phyloP scores from a whole-genome alignment of 2,888 invertebrate genomes.

The Sarcophaga carnaria region DNA sequence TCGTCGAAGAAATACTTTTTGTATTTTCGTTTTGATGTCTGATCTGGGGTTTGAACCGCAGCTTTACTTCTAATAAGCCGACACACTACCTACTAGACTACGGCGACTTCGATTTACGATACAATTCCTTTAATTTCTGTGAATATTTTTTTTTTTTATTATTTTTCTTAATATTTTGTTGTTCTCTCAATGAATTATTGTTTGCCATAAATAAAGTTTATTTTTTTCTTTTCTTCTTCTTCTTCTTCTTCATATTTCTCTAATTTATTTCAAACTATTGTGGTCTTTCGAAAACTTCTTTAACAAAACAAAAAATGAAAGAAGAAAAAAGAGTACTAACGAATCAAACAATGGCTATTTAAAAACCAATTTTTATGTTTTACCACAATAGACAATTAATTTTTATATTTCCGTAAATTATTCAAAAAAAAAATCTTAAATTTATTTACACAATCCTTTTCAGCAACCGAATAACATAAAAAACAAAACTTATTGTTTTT shows the following conservation, averaged over 20 bases:
- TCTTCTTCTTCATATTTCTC: too few species aligned
- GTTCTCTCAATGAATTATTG: slow-evolving; percentile 32
- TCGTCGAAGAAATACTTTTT: too few species aligned
- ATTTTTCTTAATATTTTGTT: slow-evolving; percentile 5
- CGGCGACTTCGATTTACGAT: not conserved
- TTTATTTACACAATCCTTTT: slow-evolving; percentile 1
- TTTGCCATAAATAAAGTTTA: slow-evolving; percentile 33
- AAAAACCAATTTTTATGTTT: slow-evolving; percentile 4
- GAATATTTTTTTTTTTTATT: not conserved
- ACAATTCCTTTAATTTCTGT: not conserved
- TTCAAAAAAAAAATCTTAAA: not conserved
- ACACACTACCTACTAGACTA: too few species aligned
- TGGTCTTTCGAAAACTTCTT: not conserved
- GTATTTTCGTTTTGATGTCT: too few species aligned
- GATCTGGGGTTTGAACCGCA: too few species aligned
- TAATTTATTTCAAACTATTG: not conserved
- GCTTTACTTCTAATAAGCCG: too few species aligned
- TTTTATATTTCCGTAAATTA: slow-evolving; percentile 36
- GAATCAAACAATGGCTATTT: slow-evolving; percentile 20
- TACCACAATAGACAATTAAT: slow-evolving; percentile 35
- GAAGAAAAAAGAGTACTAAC: not conserved
- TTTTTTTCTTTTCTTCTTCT: not conserved
- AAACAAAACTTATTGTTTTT: not conserved
- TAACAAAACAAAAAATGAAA: too few species aligned
- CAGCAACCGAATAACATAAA: not conserved